These are phyloP conservation scores for Trichosurus vulpecula DNA, from an alignment of 2,797 vertebrate species.

Conservation along the genomic window DNA sequence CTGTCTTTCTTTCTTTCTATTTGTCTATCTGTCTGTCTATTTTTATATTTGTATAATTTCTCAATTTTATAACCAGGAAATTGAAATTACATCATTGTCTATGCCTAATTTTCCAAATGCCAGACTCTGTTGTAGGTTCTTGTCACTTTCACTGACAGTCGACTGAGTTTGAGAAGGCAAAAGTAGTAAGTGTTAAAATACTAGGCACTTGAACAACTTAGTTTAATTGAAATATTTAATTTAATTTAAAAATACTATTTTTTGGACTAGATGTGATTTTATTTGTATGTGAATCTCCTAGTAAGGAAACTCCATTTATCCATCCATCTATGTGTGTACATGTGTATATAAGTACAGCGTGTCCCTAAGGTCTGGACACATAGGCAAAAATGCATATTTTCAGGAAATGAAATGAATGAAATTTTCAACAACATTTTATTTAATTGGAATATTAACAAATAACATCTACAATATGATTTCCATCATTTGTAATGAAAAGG, in stretches of 20 bases:
- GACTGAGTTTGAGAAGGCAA: neutral
- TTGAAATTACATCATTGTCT: neutral
- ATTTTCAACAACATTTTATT: too few relatives aligned
- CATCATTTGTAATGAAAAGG: too few relatives aligned
- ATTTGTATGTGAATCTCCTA: neutral
- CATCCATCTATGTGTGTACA: neutral
- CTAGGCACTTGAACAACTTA: neutral
- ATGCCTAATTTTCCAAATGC: neutral
- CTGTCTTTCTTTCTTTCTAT: neutral
- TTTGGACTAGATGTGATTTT: neutral
- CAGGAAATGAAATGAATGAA: too few relatives aligned
- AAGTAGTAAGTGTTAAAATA: neutral
- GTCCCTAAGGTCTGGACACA: too few relatives aligned
- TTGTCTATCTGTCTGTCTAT: neutral
- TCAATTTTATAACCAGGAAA: neutral
- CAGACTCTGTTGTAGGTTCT: neutral
- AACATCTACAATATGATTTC: too few relatives aligned
- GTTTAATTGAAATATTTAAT: too few relatives aligned
- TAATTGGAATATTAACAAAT: too few relatives aligned
- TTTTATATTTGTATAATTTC: neutral
- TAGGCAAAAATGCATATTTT: too few relatives aligned
- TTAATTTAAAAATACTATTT: neutral
- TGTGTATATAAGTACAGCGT: too few relatives aligned
- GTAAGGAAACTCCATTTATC: neutral
- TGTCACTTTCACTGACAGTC: neutral